Percentiles rank a stretch among this genome's conserved stretches.
Evolutionary conservation across 2,113 vertebrate species (phyloP).

Genomic region (Rhipidura dahli): DNA sequence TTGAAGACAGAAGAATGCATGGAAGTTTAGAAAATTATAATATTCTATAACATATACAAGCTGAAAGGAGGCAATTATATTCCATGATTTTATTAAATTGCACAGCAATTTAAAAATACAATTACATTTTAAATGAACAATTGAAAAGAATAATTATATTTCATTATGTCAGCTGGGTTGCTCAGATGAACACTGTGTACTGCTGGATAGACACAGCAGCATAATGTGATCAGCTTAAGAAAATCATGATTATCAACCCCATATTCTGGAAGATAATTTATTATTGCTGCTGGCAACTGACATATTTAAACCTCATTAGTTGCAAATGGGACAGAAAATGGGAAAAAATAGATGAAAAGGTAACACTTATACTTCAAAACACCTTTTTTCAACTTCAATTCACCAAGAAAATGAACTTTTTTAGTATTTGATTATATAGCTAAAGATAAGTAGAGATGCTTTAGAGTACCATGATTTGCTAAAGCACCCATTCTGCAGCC

Average conservation of each 20-base stretch:
- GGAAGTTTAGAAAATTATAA: background rate
- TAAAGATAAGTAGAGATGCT: background rate
- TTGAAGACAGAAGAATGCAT: background rate
- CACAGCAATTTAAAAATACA: slow-evolving; percentile 56
- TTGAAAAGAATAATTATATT: slow-evolving; percentile 62
- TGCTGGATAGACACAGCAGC: background rate
- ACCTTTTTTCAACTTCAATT: background rate
- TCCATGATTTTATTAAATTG: slow-evolving; percentile 57
- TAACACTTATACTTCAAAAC: background rate
- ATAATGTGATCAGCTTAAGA: background rate
- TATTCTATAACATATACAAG: slow-evolving; percentile 3
- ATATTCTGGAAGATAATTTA: background rate
- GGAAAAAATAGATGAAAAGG: background rate
- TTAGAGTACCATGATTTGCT: background rate
- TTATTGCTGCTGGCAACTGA: background rate
- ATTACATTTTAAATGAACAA: slow-evolving; percentile 63
- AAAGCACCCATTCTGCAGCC: background rate
- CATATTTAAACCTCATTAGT: background rate
- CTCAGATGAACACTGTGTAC: slow-evolving; percentile 15
- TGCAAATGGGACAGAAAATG: background rate
- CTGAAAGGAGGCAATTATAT: slow-evolving; percentile 52
- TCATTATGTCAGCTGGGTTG: slow-evolving; percentile 53
- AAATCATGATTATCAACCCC: background rate
- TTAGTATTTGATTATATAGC: background rate
- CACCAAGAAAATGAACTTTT: background rate